Conservation (phyloP, 1,140 invertebrate genomes). For the Copidosoma floridanum region DNA sequence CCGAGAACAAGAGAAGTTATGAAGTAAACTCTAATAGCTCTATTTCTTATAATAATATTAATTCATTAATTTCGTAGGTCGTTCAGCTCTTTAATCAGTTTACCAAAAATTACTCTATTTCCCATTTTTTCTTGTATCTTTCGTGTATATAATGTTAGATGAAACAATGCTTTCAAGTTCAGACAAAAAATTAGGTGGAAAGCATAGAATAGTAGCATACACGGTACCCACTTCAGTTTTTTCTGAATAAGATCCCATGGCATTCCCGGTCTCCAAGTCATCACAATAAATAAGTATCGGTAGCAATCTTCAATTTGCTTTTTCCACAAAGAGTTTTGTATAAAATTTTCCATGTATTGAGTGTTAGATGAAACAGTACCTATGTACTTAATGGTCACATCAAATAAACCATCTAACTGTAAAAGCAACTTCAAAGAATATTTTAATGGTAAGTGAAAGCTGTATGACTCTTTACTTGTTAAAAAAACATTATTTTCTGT, state of each 20-base stretch:
- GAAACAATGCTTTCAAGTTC: background rate
- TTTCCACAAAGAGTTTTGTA: background rate
- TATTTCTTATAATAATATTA: background rate
- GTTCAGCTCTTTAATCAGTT: background rate
- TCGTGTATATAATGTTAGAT: background rate
- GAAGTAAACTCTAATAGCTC: conserved; percentile 16
- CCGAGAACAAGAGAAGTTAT: conserved; percentile 10
- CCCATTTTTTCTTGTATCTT: background rate
- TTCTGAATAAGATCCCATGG: background rate
- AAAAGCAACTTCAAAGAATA: background rate
- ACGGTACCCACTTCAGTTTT: background rate
- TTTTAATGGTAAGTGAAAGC: background rate
- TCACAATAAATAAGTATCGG: conserved; percentile 3
- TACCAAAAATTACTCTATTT: background rate
- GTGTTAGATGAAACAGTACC: background rate
- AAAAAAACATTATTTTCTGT: background rate
- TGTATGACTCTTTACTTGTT: background rate
- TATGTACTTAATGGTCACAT: background rate
- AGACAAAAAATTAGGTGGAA: background rate
- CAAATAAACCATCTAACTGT: background rate
- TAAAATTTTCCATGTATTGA: background rate
- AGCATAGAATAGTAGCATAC: background rate
- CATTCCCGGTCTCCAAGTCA: background rate
- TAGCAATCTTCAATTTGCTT: background rate
- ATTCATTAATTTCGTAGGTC: conserved; percentile 21